Percentiles rank a stretch among this genome's conserved stretches.
Conservation (phyloP, 2,888 invertebrate genomes). For the Hyposoter didymator region DNA sequence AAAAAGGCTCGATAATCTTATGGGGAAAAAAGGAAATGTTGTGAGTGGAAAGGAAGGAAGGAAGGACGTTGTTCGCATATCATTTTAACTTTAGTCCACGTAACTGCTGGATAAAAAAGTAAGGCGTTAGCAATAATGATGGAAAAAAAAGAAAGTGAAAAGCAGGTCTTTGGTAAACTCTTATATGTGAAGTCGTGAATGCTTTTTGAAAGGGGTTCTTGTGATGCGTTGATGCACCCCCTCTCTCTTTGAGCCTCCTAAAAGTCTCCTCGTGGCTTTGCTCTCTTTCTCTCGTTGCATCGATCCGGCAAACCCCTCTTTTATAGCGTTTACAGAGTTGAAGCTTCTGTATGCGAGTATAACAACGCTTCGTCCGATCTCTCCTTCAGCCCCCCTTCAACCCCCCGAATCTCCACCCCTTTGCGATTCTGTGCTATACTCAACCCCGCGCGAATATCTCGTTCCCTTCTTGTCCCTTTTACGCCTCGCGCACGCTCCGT, state of each 20-base stretch:
- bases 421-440: conserved; percentile 9
- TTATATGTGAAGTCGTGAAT: conserved; percentile 49
- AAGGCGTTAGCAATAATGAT: conserved; percentile 19
- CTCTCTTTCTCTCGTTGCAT: conserved; percentile 63
- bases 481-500: conserved; percentile 56
- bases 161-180: conserved; percentile 30
- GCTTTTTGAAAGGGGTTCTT: conserved; percentile 45
- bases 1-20: not conserved
- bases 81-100: conserved; percentile 41
- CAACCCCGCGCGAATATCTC: conserved; percentile 28
- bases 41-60: conserved; percentile 4
- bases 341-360: conserved; percentile 11
- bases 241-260: conserved; percentile 2
- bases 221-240: conserved; percentile 51
- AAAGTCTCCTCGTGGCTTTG: conserved; percentile 38
- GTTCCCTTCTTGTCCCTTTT: conserved; percentile 32
- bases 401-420: not conserved
- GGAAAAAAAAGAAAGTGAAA: conserved; percentile 5
- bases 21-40: not conserved
- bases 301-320: conserved; percentile 64
- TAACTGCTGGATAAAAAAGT: conserved; percentile 13
- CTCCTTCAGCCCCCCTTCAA: conserved; percentile 23
- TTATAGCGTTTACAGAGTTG: conserved; percentile 38
- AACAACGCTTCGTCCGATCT: conserved; percentile 56
- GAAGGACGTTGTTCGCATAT: conserved; percentile 29